These are phyloP conservation scores for Dicrurus megarhynchus DNA, from an alignment of 2,113 vertebrate species.

Conservation along the genomic window DNA sequence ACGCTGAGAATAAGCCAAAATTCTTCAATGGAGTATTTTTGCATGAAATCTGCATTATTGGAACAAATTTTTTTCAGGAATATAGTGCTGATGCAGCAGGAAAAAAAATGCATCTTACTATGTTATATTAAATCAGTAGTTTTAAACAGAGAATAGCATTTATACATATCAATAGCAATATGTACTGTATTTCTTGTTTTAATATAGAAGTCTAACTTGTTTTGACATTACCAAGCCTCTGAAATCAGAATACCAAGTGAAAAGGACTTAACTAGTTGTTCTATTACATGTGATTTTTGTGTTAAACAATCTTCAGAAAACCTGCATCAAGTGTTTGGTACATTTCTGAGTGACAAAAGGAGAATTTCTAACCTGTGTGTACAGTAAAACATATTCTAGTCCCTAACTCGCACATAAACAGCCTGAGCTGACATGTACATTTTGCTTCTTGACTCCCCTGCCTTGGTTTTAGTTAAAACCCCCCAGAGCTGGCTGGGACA, in stretches of 20 bases:
- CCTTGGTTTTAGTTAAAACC: not conserved
- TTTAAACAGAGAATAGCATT: not conserved
- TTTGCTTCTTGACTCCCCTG: not conserved
- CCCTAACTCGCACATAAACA: not conserved
- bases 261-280: not conserved
- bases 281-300: not conserved
- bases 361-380: not conserved
- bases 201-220: not conserved
- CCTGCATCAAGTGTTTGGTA: not conserved
- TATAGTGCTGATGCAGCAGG: not conserved
- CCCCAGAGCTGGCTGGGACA: not conserved
- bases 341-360: not conserved
- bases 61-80: not conserved
- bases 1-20: not conserved
- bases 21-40: not conserved
- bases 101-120: too few relatives aligned
- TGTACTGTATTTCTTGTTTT: not conserved
- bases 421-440: not conserved
- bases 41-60: not conserved
- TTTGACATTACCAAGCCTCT: not conserved
- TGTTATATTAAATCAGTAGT: not conserved
- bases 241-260: not conserved
- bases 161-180: not conserved
- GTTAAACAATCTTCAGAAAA: not conserved
- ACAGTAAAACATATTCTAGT: not conserved